These are phyloP conservation scores for pig (Sus scrofa) DNA, from an alignment of 2,113 vertebrate genomes.

Conservation along the genomic window DNA sequence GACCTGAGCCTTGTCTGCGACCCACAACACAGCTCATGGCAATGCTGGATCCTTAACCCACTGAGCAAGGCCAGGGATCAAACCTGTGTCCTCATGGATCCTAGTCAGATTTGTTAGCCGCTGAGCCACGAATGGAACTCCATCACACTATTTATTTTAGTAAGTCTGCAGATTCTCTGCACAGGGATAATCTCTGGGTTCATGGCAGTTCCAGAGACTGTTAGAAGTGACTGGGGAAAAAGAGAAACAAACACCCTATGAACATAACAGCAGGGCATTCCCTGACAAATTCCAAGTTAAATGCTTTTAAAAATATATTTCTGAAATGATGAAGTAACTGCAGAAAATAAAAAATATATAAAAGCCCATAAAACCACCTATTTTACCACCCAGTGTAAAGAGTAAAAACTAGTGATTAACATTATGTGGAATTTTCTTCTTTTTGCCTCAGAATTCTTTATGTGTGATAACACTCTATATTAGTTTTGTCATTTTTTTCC, in stretches of 20 bases:
- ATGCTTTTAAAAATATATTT: constrained; percentile 44
- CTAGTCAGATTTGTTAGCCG: too few species aligned
- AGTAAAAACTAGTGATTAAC: neutral
- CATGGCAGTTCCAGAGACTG: neutral
- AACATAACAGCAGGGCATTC: neutral
- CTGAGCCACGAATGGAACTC: too few species aligned
- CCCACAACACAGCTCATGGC: too few species aligned
- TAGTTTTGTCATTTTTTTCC: neutral
- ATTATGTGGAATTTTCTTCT: neutral
- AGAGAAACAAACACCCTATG: constrained; percentile 52
- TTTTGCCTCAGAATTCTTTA: neutral
- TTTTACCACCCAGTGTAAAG: neutral
- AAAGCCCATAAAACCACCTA: neutral
- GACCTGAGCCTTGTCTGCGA: too few species aligned
- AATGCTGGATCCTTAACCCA: too few species aligned
- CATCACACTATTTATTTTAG: constrained; percentile 18
- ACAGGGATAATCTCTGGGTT: neutral
- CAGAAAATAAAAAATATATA: constrained; percentile 39
- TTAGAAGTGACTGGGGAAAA: constrained; percentile 32
- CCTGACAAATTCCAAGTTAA: constrained; percentile 1
- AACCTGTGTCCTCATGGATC: too few species aligned
- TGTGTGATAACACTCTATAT: neutral
- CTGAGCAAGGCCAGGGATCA: too few species aligned
- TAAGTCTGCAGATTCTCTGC: constrained; percentile 32
- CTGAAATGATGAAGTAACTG: constrained; percentile 7